Base-by-base conservation (phyloP, 2,888 invertebrate species). In the Dynastes grantii region DNA sequence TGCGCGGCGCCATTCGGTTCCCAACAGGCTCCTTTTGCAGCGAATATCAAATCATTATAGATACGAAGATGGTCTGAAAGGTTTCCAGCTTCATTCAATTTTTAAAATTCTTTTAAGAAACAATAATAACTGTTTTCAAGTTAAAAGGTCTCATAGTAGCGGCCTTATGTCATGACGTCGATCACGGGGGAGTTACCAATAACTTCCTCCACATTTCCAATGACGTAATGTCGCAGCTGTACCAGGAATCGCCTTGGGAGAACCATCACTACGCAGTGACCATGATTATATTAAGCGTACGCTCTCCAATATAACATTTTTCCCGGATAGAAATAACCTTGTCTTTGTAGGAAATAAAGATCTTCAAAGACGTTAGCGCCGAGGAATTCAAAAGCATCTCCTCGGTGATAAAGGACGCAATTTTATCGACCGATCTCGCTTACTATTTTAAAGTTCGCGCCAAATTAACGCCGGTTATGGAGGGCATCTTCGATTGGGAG, bases 111-210 rank as follows among this genome's bases (percentile, higher is more conserved):
- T 37, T 37, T 37, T 37, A 37, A 5, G 32, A 37, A 37, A 37
- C 32, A 32, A 32, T 32, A 32, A 32, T 32, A 32, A 32, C 32
- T 37, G 1, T 8, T 45, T 71, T 79, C 55, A 80, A 92, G 92
- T 88, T 89, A 1, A 89, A 90, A 79, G 90, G 90, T 0, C 86
- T 93, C 45, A 89, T 93, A 87, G 84, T 92, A 55, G 89, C 92
- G 0, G 91, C 92, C 0, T 84, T 93, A 0, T 91, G 92, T 84
- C 93, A 93, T 84, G 93, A 93, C 85, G 82, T 92, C 67, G 93
- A 93, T 87, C 93, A 93, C 84, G 91, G 90, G 0, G 93, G 93
- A 0, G 90, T 88, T 84, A 93, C 92, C 81, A 93, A 93, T 85
- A 92, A 92, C 85, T 93, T 90, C 86, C 87, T 93, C 3, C 85